phyloP scores from a whole-genome alignment of 2,113 vertebrate species.

The Galeopterus variegatus region DNA sequence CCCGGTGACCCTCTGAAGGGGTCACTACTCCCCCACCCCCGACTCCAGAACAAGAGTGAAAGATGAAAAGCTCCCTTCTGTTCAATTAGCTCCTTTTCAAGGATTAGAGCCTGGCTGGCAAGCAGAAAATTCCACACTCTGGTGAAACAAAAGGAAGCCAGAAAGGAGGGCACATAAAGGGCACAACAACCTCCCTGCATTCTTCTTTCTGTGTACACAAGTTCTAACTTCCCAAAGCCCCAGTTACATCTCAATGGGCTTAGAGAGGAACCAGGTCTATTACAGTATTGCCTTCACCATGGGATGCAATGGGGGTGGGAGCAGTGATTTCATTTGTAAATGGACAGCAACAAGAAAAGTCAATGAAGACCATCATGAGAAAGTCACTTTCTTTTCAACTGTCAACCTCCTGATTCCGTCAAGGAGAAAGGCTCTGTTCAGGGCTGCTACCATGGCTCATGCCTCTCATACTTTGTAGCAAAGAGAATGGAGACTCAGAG shows the following conservation, averaged over 20 bases:
- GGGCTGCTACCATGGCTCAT: background rate
- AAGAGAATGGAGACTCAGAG: background rate
- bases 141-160: slow-evolving; percentile 64
- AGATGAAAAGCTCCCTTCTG: slow-evolving; percentile 9
- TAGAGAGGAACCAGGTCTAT: background rate
- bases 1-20: background rate
- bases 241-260: background rate
- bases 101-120: slow-evolving; percentile 58
- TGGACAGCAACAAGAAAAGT: background rate
- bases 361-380: background rate
- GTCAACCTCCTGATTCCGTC: background rate
- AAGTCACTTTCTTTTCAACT: background rate
- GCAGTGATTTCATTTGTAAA: background rate
- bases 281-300: background rate
- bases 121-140: slow-evolving; percentile 58
- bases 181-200: background rate
- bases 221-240: background rate
- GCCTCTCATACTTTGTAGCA: background rate
- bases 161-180: slow-evolving; percentile 51
- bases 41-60: background rate
- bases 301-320: fast-evolving
- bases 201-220: background rate
- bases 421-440: background rate
- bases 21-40: background rate
- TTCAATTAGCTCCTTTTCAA: slow-evolving; percentile 72